Base-by-base conservation (phyloP, 2,888 invertebrate genomes). In the Glaucopsyche alexis region DNA sequence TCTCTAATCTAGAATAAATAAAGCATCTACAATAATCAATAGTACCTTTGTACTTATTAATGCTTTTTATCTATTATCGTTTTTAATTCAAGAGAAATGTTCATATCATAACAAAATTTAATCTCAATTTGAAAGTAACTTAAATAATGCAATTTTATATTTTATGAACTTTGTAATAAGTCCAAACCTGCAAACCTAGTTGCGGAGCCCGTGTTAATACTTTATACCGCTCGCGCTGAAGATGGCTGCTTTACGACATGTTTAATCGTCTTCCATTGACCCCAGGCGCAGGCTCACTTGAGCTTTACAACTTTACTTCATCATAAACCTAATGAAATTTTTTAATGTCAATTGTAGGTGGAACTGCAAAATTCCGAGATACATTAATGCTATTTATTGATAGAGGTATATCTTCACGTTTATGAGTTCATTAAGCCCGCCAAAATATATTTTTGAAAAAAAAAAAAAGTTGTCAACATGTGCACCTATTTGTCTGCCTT, bases 191-290 rank as follows among this genome's bases (percentile, higher is more conserved):
- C 40, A 40, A 67, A 11, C 67, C 60, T 29, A 14, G 69, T 69
- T 13, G 49, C 14, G 67, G 16, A 76, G 76, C 73, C 75, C 74
- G 71, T 49, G 73, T 77, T 86, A 84, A 86, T 86, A 85, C 86
- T 86, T 87, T 87, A 88, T 87, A 84, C 85, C 83, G 80, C n/a
- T n/a, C n/a, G n/a, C n/a, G n/a, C 81, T 80, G 81, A 84, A 87
- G 84, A 85, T 87, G 78, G 83, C 79, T 77, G 81, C 78, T 83
- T 90, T 87, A 90, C 83, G 86, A 83, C 84, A 82, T 81, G 85
- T 87, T 86, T 87, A 88, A 88, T 87, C 84, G 85, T 83, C 80
- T 86, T 84, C 77, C 81, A 82, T 81, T 81, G 81, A 82, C 83
- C 82, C 76, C 72, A 19, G 55, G 40, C 65, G 52, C 55, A 19